phyloP scores from a whole-genome alignment of 2,888 invertebrate genomes.

The Phaedon cochleariae region DNA sequence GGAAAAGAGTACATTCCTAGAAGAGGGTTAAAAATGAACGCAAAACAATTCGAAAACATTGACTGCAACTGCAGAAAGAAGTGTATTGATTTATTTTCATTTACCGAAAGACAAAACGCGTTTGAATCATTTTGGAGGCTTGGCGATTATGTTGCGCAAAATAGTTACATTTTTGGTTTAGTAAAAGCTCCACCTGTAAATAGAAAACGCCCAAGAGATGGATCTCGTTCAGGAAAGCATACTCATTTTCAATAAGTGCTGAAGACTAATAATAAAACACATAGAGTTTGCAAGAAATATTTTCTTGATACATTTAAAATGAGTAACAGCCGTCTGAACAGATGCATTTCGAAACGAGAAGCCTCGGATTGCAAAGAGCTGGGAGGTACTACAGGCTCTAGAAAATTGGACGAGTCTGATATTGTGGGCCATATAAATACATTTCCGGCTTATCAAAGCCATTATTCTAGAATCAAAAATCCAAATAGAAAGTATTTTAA shows the following conservation, averaged over 20 bases:
- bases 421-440: constrained; percentile 40
- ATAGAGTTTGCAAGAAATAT: constrained; percentile 7
- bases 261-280: constrained; percentile 7
- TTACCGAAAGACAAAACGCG: constrained; percentile 6
- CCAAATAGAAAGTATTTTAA: constrained; percentile 44
- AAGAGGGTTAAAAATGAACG: neutral
- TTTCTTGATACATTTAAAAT: constrained; percentile 25
- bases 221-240: constrained; percentile 1
- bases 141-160: neutral
- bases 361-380: constrained; percentile 7
- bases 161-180: constrained; percentile 4
- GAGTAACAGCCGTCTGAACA: constrained; percentile 17
- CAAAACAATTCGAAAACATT: constrained; percentile 1
- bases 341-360: constrained; percentile 18
- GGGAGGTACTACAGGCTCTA: constrained; percentile 19
- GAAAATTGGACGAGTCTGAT: constrained; percentile 42
- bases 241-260: neutral
- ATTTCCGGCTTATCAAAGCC: constrained; percentile 45
- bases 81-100: constrained; percentile 10
- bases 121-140: constrained; percentile 17
- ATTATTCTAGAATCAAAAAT: constrained; percentile 44
- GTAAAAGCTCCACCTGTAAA: constrained; percentile 1
- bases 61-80: constrained; percentile 12
- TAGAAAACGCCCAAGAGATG: constrained; percentile 12
- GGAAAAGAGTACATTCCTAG: neutral